phyloP scores from a whole-genome alignment of 2,888 invertebrate species.

The Epiblema foenella region DNA sequence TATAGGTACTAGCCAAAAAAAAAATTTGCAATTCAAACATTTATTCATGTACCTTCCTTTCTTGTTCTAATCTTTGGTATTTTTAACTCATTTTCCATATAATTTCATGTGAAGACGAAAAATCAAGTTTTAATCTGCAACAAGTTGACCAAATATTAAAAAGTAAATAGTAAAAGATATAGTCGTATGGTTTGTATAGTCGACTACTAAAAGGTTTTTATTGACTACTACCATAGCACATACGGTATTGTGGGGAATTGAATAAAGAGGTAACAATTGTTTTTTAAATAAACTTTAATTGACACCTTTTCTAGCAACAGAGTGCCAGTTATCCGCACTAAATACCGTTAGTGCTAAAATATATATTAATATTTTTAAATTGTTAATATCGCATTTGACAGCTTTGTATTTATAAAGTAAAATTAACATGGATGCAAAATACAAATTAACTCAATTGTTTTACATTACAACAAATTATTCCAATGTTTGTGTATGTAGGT shows the following conservation, averaged over 20 bases:
- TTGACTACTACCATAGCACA: too few species aligned
- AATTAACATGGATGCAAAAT: background rate
- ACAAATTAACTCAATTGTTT: background rate
- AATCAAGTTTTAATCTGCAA: conserved; percentile 1
- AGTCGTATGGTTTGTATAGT: background rate
- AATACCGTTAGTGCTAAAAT: background rate
- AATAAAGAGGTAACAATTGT: too few species aligned
- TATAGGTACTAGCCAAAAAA: background rate
- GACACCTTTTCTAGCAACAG: background rate
- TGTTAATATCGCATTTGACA: too few species aligned
- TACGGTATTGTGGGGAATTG: too few species aligned
- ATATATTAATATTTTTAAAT: background rate
- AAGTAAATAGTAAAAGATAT: too few species aligned
- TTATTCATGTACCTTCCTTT: background rate
- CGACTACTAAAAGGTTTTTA: too few species aligned
- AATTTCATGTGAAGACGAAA: background rate
- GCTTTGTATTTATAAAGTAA: background rate
- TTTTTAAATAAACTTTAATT: too few species aligned
- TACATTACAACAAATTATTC: too few species aligned
- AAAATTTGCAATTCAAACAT: background rate
- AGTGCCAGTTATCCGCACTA: background rate
- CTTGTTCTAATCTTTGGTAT: background rate
- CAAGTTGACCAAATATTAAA: conserved; percentile 28
- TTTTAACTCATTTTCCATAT: background rate
- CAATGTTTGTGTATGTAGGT: background rate